These are phyloP conservation scores for Ondatra zibethicus DNA, from an alignment of 2,113 vertebrate species.

Conservation along the genomic window DNA sequence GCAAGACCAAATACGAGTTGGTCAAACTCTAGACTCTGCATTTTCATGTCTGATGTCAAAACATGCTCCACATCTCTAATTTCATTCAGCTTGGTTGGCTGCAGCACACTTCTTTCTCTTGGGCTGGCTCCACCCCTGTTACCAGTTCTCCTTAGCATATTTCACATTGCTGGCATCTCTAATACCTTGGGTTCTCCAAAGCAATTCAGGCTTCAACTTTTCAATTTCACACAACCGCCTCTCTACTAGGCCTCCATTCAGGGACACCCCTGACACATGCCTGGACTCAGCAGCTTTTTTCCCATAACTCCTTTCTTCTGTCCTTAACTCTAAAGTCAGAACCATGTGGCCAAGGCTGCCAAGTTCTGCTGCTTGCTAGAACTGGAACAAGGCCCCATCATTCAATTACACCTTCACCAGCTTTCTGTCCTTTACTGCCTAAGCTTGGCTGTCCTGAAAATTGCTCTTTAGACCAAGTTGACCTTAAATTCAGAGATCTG, in stretches of 20 bases:
- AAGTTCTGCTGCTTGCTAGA: background rate
- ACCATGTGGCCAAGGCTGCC: background rate
- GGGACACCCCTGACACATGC: background rate
- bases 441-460: background rate
- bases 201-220: background rate
- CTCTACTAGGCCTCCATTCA: background rate
- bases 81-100: background rate
- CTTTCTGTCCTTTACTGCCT: background rate
- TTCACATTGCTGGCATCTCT: background rate
- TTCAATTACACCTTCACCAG: background rate
- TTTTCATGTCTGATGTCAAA: background rate
- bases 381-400: background rate
- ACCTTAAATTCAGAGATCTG: background rate
- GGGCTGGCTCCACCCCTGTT: background rate
- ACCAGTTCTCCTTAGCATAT: background rate
- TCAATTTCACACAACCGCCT: background rate
- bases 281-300: background rate
- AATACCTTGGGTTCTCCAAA: background rate
- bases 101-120: background rate
- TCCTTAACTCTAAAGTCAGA: background rate
- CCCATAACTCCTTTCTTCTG: background rate
- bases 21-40: background rate
- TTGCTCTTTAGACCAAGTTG: background rate
- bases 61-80: background rate
- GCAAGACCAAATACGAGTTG: background rate